Conservation (phyloP, 1,140 invertebrate species). For the Conus betulinus region DNA sequence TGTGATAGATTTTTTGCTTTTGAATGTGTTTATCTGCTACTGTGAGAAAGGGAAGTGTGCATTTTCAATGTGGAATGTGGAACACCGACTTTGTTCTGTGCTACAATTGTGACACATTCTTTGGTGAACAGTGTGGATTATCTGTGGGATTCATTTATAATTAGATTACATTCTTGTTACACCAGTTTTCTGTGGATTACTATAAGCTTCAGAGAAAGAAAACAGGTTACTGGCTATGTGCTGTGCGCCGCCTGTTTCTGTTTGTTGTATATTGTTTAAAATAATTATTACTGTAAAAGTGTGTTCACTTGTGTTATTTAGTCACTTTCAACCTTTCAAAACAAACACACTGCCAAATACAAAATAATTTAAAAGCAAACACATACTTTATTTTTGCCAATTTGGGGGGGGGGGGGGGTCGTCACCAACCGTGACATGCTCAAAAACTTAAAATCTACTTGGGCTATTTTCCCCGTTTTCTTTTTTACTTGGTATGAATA, state of each 20-base stretch:
- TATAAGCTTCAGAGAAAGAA: not conserved
- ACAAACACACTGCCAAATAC: not conserved
- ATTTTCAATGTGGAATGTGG: not conserved
- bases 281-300: not conserved
- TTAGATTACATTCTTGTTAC: not conserved
- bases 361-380: constrained; percentile 6
- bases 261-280: not conserved
- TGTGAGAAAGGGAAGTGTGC: not conserved
- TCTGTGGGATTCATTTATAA: not conserved
- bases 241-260: not conserved
- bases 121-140: too few species aligned
- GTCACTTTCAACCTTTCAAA: not conserved
- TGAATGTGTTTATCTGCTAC: not conserved
- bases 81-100: not conserved
- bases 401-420: too few species aligned
- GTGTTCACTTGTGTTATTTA: not conserved
- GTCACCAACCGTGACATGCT: not conserved
- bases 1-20: not conserved
- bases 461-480: not conserved
- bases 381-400: not conserved
- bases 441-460: constrained; percentile 18
- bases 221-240: not conserved
- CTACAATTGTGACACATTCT: too few species aligned
- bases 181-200: not conserved
- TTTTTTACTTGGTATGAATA: constrained; percentile 15